phyloP scores from a whole-genome alignment of 1,140 invertebrate genomes.

The Aphelenchoides avenae region DNA sequence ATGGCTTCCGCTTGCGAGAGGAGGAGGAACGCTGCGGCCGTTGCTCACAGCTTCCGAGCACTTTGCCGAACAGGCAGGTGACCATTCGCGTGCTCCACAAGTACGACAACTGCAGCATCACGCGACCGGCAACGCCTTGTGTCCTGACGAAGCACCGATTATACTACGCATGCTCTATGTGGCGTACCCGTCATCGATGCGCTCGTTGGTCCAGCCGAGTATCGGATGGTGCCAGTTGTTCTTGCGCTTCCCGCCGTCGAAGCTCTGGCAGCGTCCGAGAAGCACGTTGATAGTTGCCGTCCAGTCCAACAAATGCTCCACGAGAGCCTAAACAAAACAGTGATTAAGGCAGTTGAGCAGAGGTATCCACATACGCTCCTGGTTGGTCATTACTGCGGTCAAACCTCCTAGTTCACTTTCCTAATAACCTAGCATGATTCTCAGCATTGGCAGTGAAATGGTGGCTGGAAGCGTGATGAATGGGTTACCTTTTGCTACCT shows the following conservation, averaged over 20 bases:
- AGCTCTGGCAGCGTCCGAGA: conserved; percentile 21
- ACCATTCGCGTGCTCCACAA: conserved; percentile 76
- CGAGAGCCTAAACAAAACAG: conserved; percentile 30
- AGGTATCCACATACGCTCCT: conserved; percentile 10
- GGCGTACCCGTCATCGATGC: conserved; percentile 68
- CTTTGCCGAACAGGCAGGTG: conserved; percentile 62
- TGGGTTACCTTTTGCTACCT: too few relatives aligned
- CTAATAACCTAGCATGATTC: too few relatives aligned
- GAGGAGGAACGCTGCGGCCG: neutral
- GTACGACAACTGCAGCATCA: conserved; percentile 75
- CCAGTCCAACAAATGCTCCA: conserved; percentile 43
- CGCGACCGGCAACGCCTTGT: conserved; percentile 74
- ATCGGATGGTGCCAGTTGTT: conserved; percentile 94
- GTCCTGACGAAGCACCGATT: conserved; percentile 64
- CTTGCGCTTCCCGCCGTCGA: conserved; percentile 63
- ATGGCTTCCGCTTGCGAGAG: neutral
- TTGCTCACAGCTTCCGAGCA: conserved; percentile 36
- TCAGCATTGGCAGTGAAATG: too few relatives aligned
- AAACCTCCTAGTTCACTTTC: too few relatives aligned
- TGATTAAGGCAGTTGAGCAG: conserved; percentile 15
- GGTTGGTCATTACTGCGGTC: too few relatives aligned
- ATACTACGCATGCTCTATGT: neutral
- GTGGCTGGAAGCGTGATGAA: too few relatives aligned
- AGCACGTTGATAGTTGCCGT: conserved; percentile 35
- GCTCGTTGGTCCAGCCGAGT: conserved; percentile 89